Evolutionary conservation across 2,888 invertebrate species (phyloP), one percentile per base, ranked within the genome.

Genomic region (Oegoconia quadripuncta): DNA sequence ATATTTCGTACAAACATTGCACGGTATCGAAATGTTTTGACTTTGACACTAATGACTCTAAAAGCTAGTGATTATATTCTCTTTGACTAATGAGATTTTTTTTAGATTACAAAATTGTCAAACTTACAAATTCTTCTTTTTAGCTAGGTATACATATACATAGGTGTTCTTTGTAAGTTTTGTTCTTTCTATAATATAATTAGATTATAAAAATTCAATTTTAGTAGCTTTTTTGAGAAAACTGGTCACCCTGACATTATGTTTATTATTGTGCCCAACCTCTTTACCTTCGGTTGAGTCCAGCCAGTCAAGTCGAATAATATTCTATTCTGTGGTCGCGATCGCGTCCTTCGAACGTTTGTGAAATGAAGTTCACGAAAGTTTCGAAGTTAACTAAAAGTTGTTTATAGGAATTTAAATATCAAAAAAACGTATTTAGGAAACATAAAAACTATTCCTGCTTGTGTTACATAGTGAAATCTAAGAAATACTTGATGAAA

Each of bases 311-410:
- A n/a, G n/a, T n/a, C n/a, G n/a, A n/a, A n/a, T n/a, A n/a, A n/a
- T n/a, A n/a, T n/a, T n/a, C n/a, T n/a, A n/a, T n/a, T n/a, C n/a
- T n/a, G n/a, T n/a, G n/a, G n/a, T n/a, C n/a, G n/a, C n/a, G 53
- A 54, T 62, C 54, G 74, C 71, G 73, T 77, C 73, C 69, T 76
- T 70, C 66, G 59, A 55, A 55, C 52, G 63, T 74, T n/a, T 74
- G 77, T 73, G 71, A 64, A 80, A 76, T 64, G 64, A 73, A 77
- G 67, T 76, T 66, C 44, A 44, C 42, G 48, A 67, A 78, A 79
- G 68, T 75, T 77, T 74, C 52, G 54, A 79, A 79, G 65, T 76
- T 64, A 44, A 35, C 35, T 41, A 59, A 59, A 73, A 69, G 64
- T 74, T 70, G 30, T 37, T 20, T 37, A 44, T 34, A 33, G 8